Conservation (phyloP, 92 coral and sea anemone genomes). For the Zoanthus sansibaricus region DNA sequence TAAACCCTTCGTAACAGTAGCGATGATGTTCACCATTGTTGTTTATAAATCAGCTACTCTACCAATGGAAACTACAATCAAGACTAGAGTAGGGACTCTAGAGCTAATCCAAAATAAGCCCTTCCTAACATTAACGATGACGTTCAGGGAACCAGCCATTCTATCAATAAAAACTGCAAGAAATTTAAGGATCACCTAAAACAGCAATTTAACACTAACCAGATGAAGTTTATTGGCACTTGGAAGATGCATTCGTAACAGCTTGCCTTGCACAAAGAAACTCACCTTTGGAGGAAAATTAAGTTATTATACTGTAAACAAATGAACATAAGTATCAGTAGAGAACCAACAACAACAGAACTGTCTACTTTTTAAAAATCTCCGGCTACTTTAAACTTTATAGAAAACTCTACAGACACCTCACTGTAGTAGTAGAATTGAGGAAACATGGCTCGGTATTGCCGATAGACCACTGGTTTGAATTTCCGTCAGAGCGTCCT, state of each 20-base stretch:
- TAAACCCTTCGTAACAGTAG: background rate
- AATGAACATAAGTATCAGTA: background rate
- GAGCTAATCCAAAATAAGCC: background rate
- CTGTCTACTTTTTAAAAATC: no score
- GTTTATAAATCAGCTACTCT: background rate
- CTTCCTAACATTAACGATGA: background rate
- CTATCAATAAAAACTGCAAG: no score
- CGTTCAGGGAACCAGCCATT: background rate
- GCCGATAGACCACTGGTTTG: no score
- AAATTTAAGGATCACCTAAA: background rate
- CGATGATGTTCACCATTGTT: background rate
- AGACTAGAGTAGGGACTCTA: background rate
- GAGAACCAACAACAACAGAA: no score
- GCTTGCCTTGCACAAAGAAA: conserved; percentile 57
- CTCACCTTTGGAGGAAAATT: conserved; percentile 69
- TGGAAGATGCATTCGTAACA: conserved; percentile 50
- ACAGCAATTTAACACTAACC: conserved; percentile 22
- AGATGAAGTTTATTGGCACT: conserved; percentile 66
- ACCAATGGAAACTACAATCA: no score
- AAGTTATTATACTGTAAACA: background rate
- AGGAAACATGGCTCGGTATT: no score
- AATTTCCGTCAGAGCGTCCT: no score
- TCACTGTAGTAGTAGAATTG: no score
- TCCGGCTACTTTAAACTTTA: no score
- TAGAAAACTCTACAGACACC: no score